phyloP scores from a whole-genome alignment of 2,888 invertebrate genomes.

The Anthophora plumipes region DNA sequence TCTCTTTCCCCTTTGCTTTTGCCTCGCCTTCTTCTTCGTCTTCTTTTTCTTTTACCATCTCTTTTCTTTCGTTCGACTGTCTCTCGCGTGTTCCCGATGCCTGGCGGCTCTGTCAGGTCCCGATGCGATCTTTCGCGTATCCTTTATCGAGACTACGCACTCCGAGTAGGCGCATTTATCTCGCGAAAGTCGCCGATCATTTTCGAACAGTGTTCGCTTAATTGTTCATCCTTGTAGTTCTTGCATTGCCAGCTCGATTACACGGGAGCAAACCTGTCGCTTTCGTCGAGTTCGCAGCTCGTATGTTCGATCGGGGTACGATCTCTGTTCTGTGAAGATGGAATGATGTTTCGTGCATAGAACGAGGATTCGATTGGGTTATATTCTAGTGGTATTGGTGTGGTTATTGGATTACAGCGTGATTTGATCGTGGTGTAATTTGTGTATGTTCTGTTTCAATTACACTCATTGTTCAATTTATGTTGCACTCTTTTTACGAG shows the following conservation, averaged over 20 bases:
- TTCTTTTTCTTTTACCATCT: conserved; percentile 22
- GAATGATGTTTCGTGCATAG: no score
- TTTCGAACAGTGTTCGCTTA: neutral
- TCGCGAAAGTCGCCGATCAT: conserved; percentile 7
- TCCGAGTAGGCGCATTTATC: conserved; percentile 33
- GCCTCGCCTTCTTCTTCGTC: no score
- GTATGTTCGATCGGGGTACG: conserved; percentile 5
- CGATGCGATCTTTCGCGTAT: conserved; percentile 40
- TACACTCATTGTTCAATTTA: no score
- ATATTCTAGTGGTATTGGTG: no score
- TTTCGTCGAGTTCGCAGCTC: neutral
- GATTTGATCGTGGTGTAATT: no score
- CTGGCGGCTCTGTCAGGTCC: conserved; percentile 42
- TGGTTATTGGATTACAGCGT: no score
- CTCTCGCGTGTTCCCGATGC: conserved; percentile 25
- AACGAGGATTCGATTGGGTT: no score
- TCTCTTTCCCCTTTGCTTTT: no score
- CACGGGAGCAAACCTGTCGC: neutral
- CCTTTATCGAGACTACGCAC: conserved; percentile 35
- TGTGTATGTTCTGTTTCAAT: no score
- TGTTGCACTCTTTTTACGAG: no score
- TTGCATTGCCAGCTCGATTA: no score
- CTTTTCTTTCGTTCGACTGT: neutral
- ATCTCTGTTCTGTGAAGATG: no score
- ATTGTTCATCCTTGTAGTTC: neutral